phyloP scores from a whole-genome alignment of 2,797 vertebrate genomes.

The Lutjanus argentimaculatus region DNA sequence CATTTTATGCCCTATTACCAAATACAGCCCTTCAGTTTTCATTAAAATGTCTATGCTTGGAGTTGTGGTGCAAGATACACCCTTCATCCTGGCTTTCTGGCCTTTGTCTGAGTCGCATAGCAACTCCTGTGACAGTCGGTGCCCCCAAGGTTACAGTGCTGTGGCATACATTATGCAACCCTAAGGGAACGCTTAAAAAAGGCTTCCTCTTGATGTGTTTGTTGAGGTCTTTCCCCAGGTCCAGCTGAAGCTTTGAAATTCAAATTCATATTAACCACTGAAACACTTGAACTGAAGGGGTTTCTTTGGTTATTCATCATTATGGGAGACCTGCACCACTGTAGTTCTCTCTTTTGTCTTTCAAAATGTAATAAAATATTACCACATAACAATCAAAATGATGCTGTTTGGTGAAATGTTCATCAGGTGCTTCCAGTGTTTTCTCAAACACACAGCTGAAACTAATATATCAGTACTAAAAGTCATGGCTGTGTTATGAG shows the following conservation, averaged over 20 bases:
- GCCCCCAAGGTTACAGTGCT: conserved; percentile 23
- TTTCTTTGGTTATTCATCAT: conserved; percentile 26
- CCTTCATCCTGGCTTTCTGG: conserved; percentile 28
- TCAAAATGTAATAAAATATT: conserved; percentile 11
- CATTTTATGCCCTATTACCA: conserved; percentile 51
- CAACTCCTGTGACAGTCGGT: conserved; percentile 17
- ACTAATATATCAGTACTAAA: conserved; percentile 21
- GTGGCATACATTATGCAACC: conserved; percentile 42
- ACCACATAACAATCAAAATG: not conserved
- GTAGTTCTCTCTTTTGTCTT: not conserved
- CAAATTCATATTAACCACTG: conserved; percentile 25
- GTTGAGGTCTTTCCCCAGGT: conserved; percentile 34
- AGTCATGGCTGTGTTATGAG: not conserved
- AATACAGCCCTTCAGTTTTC: conserved; percentile 35
- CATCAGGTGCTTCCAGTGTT: conserved; percentile 24
- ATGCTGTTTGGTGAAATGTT: not conserved
- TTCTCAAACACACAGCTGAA: conserved; percentile 18
- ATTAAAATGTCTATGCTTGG: conserved; percentile 34
- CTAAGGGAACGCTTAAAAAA: not conserved
- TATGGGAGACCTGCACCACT: not conserved
- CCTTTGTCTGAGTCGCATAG: conserved; percentile 34
- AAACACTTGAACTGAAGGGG: conserved; percentile 29
- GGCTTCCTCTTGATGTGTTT: conserved; percentile 22
- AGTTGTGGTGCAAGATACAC: conserved; percentile 15
- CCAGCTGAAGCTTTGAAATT: conserved; percentile 57